Base-by-base conservation (phyloP, 2,113 vertebrate species). In the Proterorhinus semilunaris region DNA sequence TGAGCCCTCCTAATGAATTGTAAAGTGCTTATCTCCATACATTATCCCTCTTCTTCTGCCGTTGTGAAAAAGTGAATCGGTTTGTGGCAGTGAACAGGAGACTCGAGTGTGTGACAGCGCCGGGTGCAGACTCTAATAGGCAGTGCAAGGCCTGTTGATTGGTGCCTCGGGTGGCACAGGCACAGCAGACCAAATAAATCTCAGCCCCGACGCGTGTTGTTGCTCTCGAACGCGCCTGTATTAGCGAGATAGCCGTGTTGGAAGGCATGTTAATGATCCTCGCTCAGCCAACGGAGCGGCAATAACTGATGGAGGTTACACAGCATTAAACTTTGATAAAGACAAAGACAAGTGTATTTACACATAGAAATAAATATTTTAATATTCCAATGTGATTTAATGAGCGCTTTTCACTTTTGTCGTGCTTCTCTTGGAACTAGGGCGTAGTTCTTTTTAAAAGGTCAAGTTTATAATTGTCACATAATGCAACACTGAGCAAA, bases 1-100 rank as follows among this genome's bases (percentile, higher is more conserved):
- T 16, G 78, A 75, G 76, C n/a, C 44, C 62, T 21, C 15, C 49
- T 71, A 77, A 80, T 80, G 64, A 79, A 81, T 82, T 82, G 72
- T 67, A 72, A 83, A 80, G 69, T 65, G 74, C 65, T 77, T 52
- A 74, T 67, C 72, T 66, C 11, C 15, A 77, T 61, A 65, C 64
- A 58, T 69, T 76, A 68, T 55, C 70, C 46, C 62, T 45, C 44
- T 61, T 59, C 57, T 75, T 71, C 57, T 55, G 27, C 27, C 50
- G 50, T 21, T 58, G 53, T 59, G 54, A 62, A 71, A 66, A 75
- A 71, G 70, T 71, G 67, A 76, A 82, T 63, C 49, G 57, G 51
- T 62, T 13, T 0, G 16, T 57, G 65, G 61, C 59, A 62, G 64
- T 50, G 47, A 55, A 62, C 16, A 16, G 17, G 16, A 45, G 44